phyloP scores from a whole-genome alignment of 2,113 vertebrate species.

The Scomber japonicus region DNA sequence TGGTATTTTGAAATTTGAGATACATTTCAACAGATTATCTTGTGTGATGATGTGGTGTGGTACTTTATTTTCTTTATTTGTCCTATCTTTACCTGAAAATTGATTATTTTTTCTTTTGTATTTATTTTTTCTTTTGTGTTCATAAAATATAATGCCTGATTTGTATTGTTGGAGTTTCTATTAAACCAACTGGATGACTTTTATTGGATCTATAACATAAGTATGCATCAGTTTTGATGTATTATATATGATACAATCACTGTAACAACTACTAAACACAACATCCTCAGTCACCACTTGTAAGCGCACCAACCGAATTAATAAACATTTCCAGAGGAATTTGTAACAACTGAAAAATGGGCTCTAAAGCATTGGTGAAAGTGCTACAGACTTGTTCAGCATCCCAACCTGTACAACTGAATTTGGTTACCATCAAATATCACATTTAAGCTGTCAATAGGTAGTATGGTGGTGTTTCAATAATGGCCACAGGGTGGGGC shows the following conservation, averaged over 20 bases:
- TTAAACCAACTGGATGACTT: conserved; percentile 58
- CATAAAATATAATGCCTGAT: conserved; percentile 47
- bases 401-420: too few species aligned
- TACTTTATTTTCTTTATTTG: conserved; percentile 43
- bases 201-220: conserved; percentile 1
- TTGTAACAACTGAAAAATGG: conserved; percentile 14
- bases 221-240: neutral
- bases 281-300: conserved; percentile 2
- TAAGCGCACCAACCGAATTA: conserved; percentile 58
- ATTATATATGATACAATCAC: neutral
- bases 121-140: conserved; percentile 34
- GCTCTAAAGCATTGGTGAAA: too few species aligned
- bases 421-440: too few species aligned
- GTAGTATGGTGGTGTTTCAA: too few species aligned
- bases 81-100: conserved; percentile 8
- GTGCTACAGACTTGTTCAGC: too few species aligned
- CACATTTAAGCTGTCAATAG: too few species aligned
- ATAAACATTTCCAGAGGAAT: conserved; percentile 61
- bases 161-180: conserved; percentile 64
- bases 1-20: conserved; percentile 13
- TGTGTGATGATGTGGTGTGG: conserved; percentile 6
- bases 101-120: conserved; percentile 1
- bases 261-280: neutral
- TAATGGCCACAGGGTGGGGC: too few species aligned
- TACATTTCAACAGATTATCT: neutral